Percentiles rank a stretch among this genome's conserved stretches.
These are phyloP conservation scores for Euzetes globulus DNA, from an alignment of 2,888 invertebrate genomes.

Conservation along the genomic window DNA sequence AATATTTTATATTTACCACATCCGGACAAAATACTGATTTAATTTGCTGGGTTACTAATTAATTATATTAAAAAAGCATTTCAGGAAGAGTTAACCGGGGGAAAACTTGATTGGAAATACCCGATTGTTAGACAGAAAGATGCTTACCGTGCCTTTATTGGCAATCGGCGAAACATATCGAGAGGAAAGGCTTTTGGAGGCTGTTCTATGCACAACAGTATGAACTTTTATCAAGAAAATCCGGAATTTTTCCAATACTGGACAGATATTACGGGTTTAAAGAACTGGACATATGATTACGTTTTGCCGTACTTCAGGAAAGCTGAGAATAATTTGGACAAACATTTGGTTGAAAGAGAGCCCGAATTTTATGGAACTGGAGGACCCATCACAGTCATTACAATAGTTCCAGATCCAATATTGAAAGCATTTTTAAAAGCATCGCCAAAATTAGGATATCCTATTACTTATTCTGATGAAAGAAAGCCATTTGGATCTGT, in stretches of 20 bases:
- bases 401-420: background rate
- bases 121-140: background rate
- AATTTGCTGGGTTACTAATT: too few species aligned
- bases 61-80: too few species aligned
- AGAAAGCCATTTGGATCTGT: slow-evolving; percentile 27
- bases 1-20: too few species aligned
- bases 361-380: background rate
- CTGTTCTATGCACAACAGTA: background rate
- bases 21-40: too few species aligned
- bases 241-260: background rate
- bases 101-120: background rate
- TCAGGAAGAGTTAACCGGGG: background rate
- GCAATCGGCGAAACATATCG: background rate
- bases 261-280: background rate
- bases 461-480: background rate
- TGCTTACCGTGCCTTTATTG: background rate
- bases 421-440: background rate
- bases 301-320: background rate
- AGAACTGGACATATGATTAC: background rate
- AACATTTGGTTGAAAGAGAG: background rate
- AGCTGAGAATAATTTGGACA: background rate
- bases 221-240: slow-evolving; percentile 10
- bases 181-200: background rate
- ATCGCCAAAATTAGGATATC: background rate
- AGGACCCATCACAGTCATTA: background rate